phyloP scores from a whole-genome alignment of 2,888 invertebrate species.

The Sminthurides aquaticus region DNA sequence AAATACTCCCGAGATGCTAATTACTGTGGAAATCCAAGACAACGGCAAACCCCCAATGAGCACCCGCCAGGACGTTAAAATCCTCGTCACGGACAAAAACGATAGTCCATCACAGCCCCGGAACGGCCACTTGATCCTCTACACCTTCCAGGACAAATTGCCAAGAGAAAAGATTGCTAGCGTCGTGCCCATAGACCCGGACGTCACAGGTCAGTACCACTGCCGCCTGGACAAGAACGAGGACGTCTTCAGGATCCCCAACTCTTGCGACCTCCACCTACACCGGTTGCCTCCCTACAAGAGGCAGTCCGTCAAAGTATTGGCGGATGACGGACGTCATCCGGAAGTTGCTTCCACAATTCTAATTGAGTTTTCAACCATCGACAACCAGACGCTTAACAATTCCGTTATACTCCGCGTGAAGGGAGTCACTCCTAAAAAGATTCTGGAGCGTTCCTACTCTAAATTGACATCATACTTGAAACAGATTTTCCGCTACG shows the following conservation, averaged over 20 bases:
- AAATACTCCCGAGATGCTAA: slow-evolving; percentile 70
- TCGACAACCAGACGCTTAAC: slow-evolving; percentile 72
- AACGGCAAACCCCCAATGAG: slow-evolving; percentile 71
- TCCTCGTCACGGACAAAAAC: slow-evolving; percentile 83
- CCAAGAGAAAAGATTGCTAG: slow-evolving; percentile 79
- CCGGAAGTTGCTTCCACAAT: slow-evolving; percentile 78
- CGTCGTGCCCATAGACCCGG: slow-evolving; percentile 85
- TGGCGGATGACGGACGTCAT: slow-evolving; percentile 84
- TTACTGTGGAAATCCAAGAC: slow-evolving; percentile 86
- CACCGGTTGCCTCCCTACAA: slow-evolving; percentile 56
- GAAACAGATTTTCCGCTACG: slow-evolving; percentile 45
- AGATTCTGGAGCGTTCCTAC: slow-evolving; percentile 71
- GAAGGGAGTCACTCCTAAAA: slow-evolving; percentile 62
- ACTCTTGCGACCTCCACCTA: slow-evolving; percentile 71
- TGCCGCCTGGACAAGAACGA: slow-evolving; percentile 61
- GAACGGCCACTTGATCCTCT: slow-evolving; percentile 70
- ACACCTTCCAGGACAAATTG: slow-evolving; percentile 66
- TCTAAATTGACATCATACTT: slow-evolving; percentile 34
- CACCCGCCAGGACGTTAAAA: slow-evolving; percentile 81
- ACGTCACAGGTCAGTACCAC: slow-evolving; percentile 78
- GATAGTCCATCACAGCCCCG: slow-evolving; percentile 84
- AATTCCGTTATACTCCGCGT: slow-evolving; percentile 73
- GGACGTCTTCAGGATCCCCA: slow-evolving; percentile 54
- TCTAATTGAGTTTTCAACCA: slow-evolving; percentile 70
- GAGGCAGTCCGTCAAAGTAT: slow-evolving; percentile 59